Base-by-base conservation (phyloP, 2,888 invertebrate genomes). In the Alcis repandata region DNA sequence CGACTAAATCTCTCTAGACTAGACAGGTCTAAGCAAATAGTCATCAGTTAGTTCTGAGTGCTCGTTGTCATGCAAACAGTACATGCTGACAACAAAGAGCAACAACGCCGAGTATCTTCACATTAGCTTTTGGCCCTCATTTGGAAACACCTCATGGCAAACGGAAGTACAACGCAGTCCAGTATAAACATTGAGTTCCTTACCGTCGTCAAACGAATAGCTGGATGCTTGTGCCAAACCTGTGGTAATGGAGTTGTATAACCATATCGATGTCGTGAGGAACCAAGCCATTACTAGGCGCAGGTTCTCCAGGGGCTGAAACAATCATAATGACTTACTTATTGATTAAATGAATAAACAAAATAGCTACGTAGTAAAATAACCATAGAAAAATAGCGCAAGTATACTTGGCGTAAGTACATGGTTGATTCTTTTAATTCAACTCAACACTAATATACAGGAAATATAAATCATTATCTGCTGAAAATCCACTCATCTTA, bases 261-360 rank as follows among this genome's bases (percentile, higher is more conserved):
- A 85, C 92, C 95, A 95, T 45, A 95, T 79, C 32, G 95, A 81
- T 27, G 94, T 94, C 43, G 94, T 90, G 49, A 95, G 72, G 62
- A 95, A 85, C 95, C 95, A 96, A 69, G 94, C 92, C 78, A 95
- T 79, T 2, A 95, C 76, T 38, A 94, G 88, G 0, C 94, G 86
- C 40, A 96, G 75, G 76, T 95, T 94, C 68, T 94, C 91, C 32
- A 95, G 77, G 0, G 96, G 96, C 96, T 96, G 81, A 45, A 83
- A 79, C 8, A 19, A 22, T 53, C n/a, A n/a, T n/a, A n/a, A n/a
- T n/a, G n/a, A n/a, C n/a, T n/a, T n/a, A n/a, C n/a, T n/a, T n/a
- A n/a, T n/a, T n/a, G n/a, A n/a, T n/a, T n/a, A n/a, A n/a, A n/a
- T n/a, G n/a, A n/a, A n/a, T n/a, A n/a, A n/a, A n/a, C n/a, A n/a